Evolutionary conservation across 2,888 invertebrate genomes (phyloP), one percentile per base, ranked within the genome.

Genomic region (Aphrophora alni): DNA sequence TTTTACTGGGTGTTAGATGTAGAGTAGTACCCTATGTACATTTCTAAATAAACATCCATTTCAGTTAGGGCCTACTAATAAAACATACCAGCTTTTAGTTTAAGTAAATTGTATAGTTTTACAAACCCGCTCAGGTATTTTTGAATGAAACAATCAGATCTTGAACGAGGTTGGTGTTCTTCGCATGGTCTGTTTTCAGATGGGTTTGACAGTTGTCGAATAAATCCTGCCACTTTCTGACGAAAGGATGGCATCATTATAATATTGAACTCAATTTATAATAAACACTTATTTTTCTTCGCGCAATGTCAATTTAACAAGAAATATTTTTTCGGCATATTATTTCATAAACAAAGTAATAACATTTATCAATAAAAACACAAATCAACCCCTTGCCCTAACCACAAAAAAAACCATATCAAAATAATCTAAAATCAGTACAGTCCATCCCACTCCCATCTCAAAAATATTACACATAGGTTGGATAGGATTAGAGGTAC

Each of bases 151-250:
- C 92, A 92, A 82, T 92, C 92, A 14, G 86, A 84, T 24, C 85
- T 80, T 51, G 83, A 81, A 80, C 86, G 86, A 77, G 87, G 85
- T 81, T 87, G 86, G 83, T 88, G 87, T 73, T 86, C 86, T 86
- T 90, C 87, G 86, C 89, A 84, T 70, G 87, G 85, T 89, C 91
- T 86, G 88, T 91, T 90, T 86, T 92, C 92, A 82, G 91, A 90
- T 83, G 92, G 91, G 86, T 93, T 93, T 85, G 93, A 93, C 84
- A 93, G 88, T 87, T 94, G 93, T 83, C 93, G 90, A 88, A 94
- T 93, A 87, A 94, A 93, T 83, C 92, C 93, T 83, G 92, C 92
- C 84, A 94, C 92, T 88, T 92, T 91, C 89, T 93, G 93, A 80
- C 93, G 89, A 85, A 94, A 89, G 81, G 93, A 93, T 85, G 93